Evolutionary conservation across 2,797 vertebrate species (phyloP), one percentile per base, ranked within the genome.

Genomic region (Threskiornis aethiopicus): DNA sequence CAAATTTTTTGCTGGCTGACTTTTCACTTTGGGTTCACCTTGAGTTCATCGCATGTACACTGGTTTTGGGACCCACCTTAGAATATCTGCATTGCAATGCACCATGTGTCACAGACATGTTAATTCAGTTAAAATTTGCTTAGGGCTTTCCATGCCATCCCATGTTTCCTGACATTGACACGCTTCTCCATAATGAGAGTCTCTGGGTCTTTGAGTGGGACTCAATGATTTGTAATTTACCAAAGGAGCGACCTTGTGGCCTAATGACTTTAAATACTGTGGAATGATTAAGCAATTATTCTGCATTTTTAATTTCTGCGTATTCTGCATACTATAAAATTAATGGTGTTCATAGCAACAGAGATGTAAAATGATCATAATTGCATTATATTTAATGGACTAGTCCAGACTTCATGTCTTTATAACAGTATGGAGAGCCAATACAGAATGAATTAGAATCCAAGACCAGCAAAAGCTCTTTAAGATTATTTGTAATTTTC

Each of bases 1-100:
- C 5, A 10, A 1, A 19, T 13, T 5, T 52, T 89, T 62, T 89
- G 2, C 11, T 41, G 15, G 5, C 6, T 58, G 20, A 29, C 16
- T 79, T 92, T 66, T 64, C n/a, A 26, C 16, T 65, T 75, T 41
- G 26, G 4, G 4, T 42, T 76, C 41, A 26, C 11, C 42, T 33
- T 33, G 11, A 10, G 12, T 33, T 66, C 47, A 18, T 46, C 0
- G 0, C 6, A 7, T 1, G 3, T 8, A 12, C 52, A 3, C 5
- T 35, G 28, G 5, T 14, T 64, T 81, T 37, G 37, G 13, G 33
- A 55, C 4, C 9, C 24, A 39, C 2, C 16, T 64, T 51, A 47
- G 2, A 15, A 49, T 1, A 3, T 21, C n/a, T 64, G 10, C 20
- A 7, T 7, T 69, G 37, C 1, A 1, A 24, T 15, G 10, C 10